Evolutionary conservation across 30 jellyfish, hydroid and myxozoan species (phyloP), one percentile per base, ranked within the genome.

Genomic region (Aurelia coerulea): DNA sequence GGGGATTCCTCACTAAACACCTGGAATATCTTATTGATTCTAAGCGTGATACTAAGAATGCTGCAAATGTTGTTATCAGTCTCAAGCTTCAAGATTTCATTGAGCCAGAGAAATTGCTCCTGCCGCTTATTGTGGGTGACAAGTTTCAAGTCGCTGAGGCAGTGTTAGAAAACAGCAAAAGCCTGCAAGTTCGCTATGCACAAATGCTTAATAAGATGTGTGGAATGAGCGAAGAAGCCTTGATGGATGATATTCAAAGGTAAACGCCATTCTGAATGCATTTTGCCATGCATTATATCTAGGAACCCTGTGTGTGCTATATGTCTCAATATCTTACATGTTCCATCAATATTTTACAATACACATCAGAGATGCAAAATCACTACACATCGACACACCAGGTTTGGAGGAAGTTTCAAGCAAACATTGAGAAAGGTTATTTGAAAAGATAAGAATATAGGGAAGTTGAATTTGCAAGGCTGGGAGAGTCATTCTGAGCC

Each of bases 91-190:
- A 86, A 33, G 92, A 90, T 14, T 87, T 56, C 41, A 79, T 95
- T 49, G 72, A 72, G 17, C 82, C 94, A 29, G 95, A 83, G 42
- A 93, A 86, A 23, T 63, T 95, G 18, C 72, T 90, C 66, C 76
- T 95, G 73, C 99, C 98, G 1, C 67, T 95, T 68, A 41, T 95
- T 60, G 96, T 80, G 12, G 72, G 66, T n/a, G 98, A 95, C 84
- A 93, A 90, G 89, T 59, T 95, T 65, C 99, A 95, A 70, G 94
- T 82, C 14, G 70, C 88, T 23, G 99, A 95, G 76, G 71, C 65
- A 33, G 77, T 72, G 39, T 59, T 95, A 19, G 86, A 78, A 65
- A 90, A 90, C 52, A 78, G 79, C 53, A 65, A 68, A 35, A 78
- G 73, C 12, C 80, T 68, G 59, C 99, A 95, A 69, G 65, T 73